phyloP scores from a whole-genome alignment of 2,888 invertebrate species.

The Taenaris catops region DNA sequence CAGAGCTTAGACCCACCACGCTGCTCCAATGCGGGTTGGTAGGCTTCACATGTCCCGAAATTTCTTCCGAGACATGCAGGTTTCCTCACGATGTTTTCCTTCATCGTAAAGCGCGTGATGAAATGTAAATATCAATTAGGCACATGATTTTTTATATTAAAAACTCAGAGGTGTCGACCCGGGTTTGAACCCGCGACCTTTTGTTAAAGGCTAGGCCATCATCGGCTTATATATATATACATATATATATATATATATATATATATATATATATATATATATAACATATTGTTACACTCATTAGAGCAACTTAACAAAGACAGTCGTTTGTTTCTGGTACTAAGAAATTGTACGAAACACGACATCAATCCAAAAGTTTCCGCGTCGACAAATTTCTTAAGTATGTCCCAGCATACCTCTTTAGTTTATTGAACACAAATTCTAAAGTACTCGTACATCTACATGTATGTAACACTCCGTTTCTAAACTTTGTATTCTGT shows the following conservation, averaged over 20 bases:
- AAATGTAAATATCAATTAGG: no score
- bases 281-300: background rate
- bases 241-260: background rate
- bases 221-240: background rate
- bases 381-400: constrained; percentile 14
- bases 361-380: constrained; percentile 15
- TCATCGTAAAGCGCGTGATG: no score
- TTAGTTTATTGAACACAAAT: constrained; percentile 28
- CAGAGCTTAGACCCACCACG: no score
- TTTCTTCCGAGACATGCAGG: no score
- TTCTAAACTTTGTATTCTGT: constrained; percentile 27
- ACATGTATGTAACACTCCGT: constrained; percentile 16
- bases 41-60: no score
- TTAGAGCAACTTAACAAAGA: background rate
- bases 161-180: no score
- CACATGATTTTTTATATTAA: no score
- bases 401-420: constrained; percentile 18
- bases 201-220: no score
- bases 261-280: background rate
- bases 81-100: no score
- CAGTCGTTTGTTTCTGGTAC: background rate
- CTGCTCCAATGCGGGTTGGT: no score
- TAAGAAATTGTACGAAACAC: background rate
- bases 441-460: constrained; percentile 32
- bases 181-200: no score